These are phyloP conservation scores for Eufriesea mexicana DNA, from an alignment of 1,140 invertebrate genomes.

Conservation along the genomic window DNA sequence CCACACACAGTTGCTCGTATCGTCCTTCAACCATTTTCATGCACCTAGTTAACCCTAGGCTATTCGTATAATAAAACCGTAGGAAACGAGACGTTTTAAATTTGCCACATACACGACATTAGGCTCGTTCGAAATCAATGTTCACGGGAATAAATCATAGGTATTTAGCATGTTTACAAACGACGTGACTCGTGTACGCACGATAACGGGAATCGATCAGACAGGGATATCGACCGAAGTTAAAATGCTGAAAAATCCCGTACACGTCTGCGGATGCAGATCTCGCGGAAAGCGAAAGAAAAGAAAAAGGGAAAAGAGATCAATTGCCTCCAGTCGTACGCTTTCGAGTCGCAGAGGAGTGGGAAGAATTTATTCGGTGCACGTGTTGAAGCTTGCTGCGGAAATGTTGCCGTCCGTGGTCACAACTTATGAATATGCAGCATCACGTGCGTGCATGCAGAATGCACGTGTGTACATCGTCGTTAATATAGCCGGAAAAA, in stretches of 20 bases:
- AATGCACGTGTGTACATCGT: slow-evolving; percentile 39
- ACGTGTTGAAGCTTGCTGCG: slow-evolving; percentile 49
- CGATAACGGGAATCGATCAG: slow-evolving; percentile 11
- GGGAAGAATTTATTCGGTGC: slow-evolving; percentile 64
- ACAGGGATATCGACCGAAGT: not conserved
- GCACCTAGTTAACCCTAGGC: not conserved
- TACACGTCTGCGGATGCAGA: not conserved
- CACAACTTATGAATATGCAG: slow-evolving; percentile 64
- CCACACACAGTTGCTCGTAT: too few relatives aligned
- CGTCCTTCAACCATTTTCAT: not conserved
- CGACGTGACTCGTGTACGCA: not conserved
- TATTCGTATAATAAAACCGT: too few relatives aligned
- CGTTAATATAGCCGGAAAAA: slow-evolving; percentile 21
- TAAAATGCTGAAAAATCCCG: not conserved
- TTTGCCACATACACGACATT: not conserved
- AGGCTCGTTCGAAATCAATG: not conserved
- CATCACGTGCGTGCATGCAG: slow-evolving; percentile 41
- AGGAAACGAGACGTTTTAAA: not conserved
- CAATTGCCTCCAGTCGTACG: slow-evolving; percentile 21
- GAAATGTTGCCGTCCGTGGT: slow-evolving; percentile 52
- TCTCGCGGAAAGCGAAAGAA: not conserved
- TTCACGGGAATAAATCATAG: not conserved
- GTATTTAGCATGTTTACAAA: not conserved
- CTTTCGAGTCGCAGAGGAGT: slow-evolving; percentile 7
- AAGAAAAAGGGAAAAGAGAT: not conserved